Evolutionary conservation across 2,888 invertebrate species (phyloP), one percentile per base, ranked within the genome.

Genomic region (Athrips mouffetella): DNA sequence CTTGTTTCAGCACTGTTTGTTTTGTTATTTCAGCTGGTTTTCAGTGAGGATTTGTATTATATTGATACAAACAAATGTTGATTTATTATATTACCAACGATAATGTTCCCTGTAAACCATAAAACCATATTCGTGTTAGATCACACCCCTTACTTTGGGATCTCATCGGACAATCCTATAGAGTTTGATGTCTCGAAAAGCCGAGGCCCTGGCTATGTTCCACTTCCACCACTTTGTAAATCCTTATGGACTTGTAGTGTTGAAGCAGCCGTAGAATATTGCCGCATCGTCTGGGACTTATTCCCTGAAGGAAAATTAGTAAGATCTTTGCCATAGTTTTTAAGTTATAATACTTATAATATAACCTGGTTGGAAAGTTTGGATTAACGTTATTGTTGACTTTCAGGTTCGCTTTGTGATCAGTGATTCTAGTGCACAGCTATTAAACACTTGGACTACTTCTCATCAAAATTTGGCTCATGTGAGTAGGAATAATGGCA

Each of bases 91-190:
- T 37, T n/a, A n/a, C n/a, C n/a, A n/a, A n/a, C 21, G 21, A 11
- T 37, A 48, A 90, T 93, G 90, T 92, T 92, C 78, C 92, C 94
- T 7, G 89, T 92, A 35, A 96, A 95, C 72, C 97, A 98, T 76
- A 99, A 99, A 88, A 98, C 98, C 0, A 94, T 98, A 51, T 96
- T 99, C 78, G 96, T 99, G 16, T 81, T 99, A 60, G 99, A 99
- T 72, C 97, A 97, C 69, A 96, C 97, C 0, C 95, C 96, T 2
- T 95, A 95, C 70, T 98, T 98, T 77, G 94, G 95, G 18, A 93
- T 96, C 70, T 93, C 94, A 3, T 94, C 94, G 48, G 95, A 96
- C 59, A 92, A 92, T 71, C 92, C 92, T 0, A 91, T 96, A 57
- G 96, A 97, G 70, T 95, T 96, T 77, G 97, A 97, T 77, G 83